Evolutionary conservation across 2,113 vertebrate species (phyloP), one percentile per base, ranked within the genome.

Genomic region (Caranx ignobilis): DNA sequence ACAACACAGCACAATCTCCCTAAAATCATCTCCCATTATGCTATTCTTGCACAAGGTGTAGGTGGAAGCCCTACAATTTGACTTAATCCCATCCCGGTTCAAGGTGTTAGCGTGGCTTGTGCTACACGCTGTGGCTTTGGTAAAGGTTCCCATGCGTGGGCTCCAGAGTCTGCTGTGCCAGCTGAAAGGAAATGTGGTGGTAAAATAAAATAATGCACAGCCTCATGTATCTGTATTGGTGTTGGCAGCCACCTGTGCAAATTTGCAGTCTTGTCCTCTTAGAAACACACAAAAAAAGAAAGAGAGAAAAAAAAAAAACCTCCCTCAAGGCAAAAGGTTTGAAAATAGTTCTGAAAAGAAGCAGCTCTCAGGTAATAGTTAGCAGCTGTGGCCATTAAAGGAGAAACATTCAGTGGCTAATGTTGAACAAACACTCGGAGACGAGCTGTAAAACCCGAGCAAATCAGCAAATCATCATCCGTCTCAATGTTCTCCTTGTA

Each of bases 361-460:
- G 66, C 81, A 59, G 74, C 35, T 63, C 32, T 75, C 70, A 76
- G 88, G 87, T 89, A 93, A 93, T 85, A 9, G 84, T 86, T 87
- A 72, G 48, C 90, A 92, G 85, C 88, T 90, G 90, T 56, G 47
- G 32, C 83, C 63, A 76, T 86, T 77, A 63, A 43, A 57, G 62
- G 45, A 73, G 63, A 56, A 73, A 67, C 37, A 37, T 81, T 81
- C 71, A 77, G 64, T 11, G 11, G 73, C 64, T 79, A 34, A 67
- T 83, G 84, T 56, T 82, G 72, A 78, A 70, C 75, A 84, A 81
- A 88, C 80, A 67, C 19, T 65, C 9, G 35, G 4, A 71, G 80
- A 63, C 41, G 11, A 61, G 82, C 48, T 69, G 45, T 71, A 64
- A 82, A 79, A 68, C 43, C 26, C 83, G 43, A 60, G 34, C 39